These are phyloP conservation scores for Spinus olivaceus DNA, from an alignment of 2,797 vertebrate species.

Conservation along the genomic window DNA sequence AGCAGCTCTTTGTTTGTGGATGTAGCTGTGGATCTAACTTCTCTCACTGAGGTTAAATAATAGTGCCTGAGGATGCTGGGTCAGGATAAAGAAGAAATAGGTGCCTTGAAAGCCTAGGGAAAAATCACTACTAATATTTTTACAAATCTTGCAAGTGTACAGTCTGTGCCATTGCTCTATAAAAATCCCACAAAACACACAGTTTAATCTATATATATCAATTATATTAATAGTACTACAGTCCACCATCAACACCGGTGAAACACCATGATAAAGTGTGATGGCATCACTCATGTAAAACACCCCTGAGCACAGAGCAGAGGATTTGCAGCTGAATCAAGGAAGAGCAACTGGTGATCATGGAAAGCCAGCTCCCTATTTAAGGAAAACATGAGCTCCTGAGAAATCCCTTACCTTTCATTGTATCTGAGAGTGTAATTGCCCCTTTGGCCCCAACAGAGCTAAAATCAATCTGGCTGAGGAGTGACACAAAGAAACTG, in stretches of 20 bases:
- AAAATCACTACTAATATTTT: not conserved
- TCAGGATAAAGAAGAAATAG: not conserved
- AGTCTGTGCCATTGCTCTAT: not conserved
- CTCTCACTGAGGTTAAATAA: not conserved
- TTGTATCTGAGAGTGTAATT: not conserved
- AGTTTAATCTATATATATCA: not conserved
- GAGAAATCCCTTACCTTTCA: not conserved
- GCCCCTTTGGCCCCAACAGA: not conserved
- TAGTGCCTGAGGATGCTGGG: too few species aligned
- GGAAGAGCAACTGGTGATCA: not conserved
- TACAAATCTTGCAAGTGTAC: not conserved
- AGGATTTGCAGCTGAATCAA: not conserved
- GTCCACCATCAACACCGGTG: not conserved
- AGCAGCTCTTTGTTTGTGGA: not conserved
- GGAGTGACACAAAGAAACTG: not conserved
- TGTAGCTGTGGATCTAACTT: not conserved
- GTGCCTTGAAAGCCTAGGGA: not conserved
- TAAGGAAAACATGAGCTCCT: not conserved
- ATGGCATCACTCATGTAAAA: not conserved
- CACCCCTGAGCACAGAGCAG: not conserved
- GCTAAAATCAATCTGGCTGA: not conserved
- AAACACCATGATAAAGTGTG: not conserved
- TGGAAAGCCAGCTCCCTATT: not conserved
- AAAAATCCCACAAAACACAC: not conserved
- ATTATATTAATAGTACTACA: not conserved